phyloP scores from a whole-genome alignment of 2,888 invertebrate genomes.

The Drosophila subsilvestris region DNA sequence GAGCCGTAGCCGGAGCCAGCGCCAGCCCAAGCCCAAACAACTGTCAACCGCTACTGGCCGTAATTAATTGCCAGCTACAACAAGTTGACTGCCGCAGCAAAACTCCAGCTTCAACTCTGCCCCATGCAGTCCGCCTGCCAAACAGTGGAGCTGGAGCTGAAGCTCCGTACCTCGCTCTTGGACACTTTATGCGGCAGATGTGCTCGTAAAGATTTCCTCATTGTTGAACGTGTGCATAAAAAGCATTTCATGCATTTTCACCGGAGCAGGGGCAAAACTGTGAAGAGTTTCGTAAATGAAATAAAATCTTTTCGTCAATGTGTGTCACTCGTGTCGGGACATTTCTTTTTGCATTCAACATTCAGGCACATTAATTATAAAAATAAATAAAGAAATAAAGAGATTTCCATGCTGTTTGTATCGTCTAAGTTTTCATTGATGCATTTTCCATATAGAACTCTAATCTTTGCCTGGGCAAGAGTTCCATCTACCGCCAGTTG shows the following conservation, averaged over 20 bases:
- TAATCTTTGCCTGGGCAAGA: too few relatives aligned
- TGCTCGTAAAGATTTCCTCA: slow-evolving; percentile 79
- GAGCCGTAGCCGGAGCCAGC: slow-evolving; percentile 33
- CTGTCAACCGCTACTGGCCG: slow-evolving; percentile 68
- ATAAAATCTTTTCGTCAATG: slow-evolving; percentile 56
- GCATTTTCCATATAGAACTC: too few relatives aligned
- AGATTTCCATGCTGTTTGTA: not conserved
- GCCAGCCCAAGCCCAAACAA: slow-evolving; percentile 42
- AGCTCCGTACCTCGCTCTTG: slow-evolving; percentile 28
- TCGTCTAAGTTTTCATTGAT: too few relatives aligned
- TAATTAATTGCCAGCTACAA: slow-evolving; percentile 72
- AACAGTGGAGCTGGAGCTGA: slow-evolving; percentile 2
- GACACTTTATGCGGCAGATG: slow-evolving; percentile 77
- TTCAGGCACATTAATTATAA: not conserved
- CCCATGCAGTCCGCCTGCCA: slow-evolving; percentile 6
- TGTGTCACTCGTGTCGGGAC: slow-evolving; percentile 63
- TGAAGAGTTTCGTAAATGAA: slow-evolving; percentile 64
- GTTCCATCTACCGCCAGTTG: too few relatives aligned
- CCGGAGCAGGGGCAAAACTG: slow-evolving; percentile 1
- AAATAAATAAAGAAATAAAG: not conserved
- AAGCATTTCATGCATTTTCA: slow-evolving; percentile 66
- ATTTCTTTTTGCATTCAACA: slow-evolving; percentile 20
- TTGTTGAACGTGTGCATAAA: slow-evolving; percentile 77
- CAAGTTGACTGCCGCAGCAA: slow-evolving; percentile 44
- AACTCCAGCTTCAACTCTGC: slow-evolving; percentile 57